Evolutionary conservation across 2,888 invertebrate species (phyloP).

Genomic region (Atethmia centrago): DNA sequence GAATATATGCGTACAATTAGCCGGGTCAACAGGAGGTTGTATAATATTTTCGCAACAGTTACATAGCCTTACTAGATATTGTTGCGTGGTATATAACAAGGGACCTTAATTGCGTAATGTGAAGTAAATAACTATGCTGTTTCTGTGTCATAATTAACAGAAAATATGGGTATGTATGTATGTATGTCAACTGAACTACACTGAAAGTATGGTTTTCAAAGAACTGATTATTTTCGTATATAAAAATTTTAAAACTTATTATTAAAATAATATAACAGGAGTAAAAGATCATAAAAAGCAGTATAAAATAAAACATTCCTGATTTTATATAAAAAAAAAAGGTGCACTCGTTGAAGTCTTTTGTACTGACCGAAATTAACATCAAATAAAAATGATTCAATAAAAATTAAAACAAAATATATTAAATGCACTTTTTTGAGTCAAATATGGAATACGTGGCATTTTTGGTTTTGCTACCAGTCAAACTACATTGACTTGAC

Average conservation of each 20-base stretch:
- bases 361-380: slow-evolving; percentile 61
- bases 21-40: slow-evolving; percentile 61
- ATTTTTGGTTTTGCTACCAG: slow-evolving; percentile 40
- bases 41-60: slow-evolving; percentile 70
- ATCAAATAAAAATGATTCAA: no score
- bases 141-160: slow-evolving; percentile 2
- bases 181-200: slow-evolving; percentile 1
- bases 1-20: slow-evolving; percentile 54
- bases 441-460: slow-evolving; percentile 28
- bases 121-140: slow-evolving; percentile 29
- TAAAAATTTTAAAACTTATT: no score
- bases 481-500: slow-evolving; percentile 36
- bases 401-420: no score
- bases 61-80: slow-evolving; percentile 55
- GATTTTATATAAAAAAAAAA: slow-evolving; percentile 2
- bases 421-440: slow-evolving; percentile 22
- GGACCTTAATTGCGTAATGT: slow-evolving; percentile 38
- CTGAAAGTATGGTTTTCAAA: neutral
- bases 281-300: neutral
- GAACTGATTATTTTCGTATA: neutral
- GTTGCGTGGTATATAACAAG: slow-evolving; percentile 53
- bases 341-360: slow-evolving; percentile 76
- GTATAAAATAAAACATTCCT: neutral
- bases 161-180: neutral
- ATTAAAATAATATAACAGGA: neutral